Base-by-base conservation (phyloP, 2,888 invertebrate species). In the Lottia scabra region DNA sequence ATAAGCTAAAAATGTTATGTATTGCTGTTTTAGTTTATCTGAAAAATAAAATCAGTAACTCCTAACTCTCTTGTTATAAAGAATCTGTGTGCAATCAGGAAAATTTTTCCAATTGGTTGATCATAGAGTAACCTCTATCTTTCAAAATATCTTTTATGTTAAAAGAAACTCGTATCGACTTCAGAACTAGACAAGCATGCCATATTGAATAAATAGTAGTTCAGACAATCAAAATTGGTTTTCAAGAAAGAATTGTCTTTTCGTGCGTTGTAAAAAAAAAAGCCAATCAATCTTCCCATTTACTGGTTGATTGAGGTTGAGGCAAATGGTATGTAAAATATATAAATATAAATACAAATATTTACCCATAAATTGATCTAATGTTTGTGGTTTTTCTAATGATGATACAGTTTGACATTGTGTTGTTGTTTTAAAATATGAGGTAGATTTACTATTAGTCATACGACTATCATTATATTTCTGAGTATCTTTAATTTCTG, bases 1-100 rank as follows among this genome's bases (percentile, higher is more conserved):
- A 80, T 93, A 93, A 79, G 94, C 93, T 67, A 98, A 91, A 91
- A 95, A 94, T 68, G 93, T 92, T 92, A 96, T 93, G 89, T 95
- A 96, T 90, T 97, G 96, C 85, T 94, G 93, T 83, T 95, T 92
- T 90, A 95, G 95, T 90, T 94, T 93, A 89, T 97, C 96, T 87
- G 81, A 10, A 81, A 82, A 44, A 70, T n/a, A 48, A 68, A 68
- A 63, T 5, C 15, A 72, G 13, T 65, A 0, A 30, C 5, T 30
- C 30, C 2, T 30, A 4, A 4, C 30, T 30, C 30, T 30, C 5
- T 30, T 30, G 5, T 4, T 30, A 5, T 30, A 2, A 30, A 30
- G 30, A n/a, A n/a, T n/a, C 30, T 30, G 30, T 30, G 30, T 30
- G 6, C 62, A 62, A 8, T 23, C 6, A 23, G 62, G 4, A 19